phyloP scores from a whole-genome alignment of 2,888 invertebrate genomes.

The Lepidonotus clava region DNA sequence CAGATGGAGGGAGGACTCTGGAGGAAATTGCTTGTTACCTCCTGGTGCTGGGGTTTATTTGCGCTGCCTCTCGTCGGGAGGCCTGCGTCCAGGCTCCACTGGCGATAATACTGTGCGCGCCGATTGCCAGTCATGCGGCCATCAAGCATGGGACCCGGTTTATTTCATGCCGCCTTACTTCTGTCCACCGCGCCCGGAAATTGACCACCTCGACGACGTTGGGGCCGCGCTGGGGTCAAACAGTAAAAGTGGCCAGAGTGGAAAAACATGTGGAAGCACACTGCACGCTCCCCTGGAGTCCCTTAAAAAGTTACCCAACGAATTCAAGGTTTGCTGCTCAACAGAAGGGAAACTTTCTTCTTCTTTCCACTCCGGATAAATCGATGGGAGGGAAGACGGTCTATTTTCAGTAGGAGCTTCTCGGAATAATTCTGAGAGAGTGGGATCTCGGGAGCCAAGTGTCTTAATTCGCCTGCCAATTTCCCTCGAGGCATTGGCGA shows the following conservation, averaged over 20 bases:
- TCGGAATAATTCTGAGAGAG: neutral
- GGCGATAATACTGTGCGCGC: constrained; percentile 42
- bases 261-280: neutral
- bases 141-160: constrained; percentile 41
- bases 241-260: constrained; percentile 44
- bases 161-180: constrained; percentile 47
- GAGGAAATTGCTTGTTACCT: constrained; percentile 54
- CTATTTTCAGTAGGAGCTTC: no score
- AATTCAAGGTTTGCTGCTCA: neutral
- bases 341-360: constrained; percentile 3
- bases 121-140: constrained; percentile 44
- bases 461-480: constrained; percentile 2
- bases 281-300: no score
- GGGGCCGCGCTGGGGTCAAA: constrained; percentile 21
- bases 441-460: neutral
- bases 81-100: neutral
- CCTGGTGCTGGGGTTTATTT: constrained; percentile 37
- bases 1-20: neutral
- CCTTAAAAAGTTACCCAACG: no score
- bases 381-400: neutral
- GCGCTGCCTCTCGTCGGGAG: constrained; percentile 8
- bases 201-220: neutral
- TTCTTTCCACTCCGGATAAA: neutral
- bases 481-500: neutral
- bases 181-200: constrained; percentile 33